These are phyloP conservation scores for Platalea minor DNA, from an alignment of 2,797 vertebrate genomes.

Conservation along the genomic window DNA sequence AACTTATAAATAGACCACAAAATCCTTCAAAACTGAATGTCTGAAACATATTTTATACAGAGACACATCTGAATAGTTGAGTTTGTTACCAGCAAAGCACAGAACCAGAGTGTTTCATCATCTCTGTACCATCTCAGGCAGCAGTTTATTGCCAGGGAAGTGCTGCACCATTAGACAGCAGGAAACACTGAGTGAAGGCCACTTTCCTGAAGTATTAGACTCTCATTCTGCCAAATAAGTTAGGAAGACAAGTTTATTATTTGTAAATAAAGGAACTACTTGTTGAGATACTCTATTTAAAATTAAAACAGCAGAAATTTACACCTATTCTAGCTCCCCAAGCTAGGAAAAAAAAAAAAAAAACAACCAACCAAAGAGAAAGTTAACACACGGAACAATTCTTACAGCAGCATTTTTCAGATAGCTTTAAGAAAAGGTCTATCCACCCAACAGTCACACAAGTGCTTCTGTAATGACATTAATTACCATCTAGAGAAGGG, in stretches of 20 bases:
- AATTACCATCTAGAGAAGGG: background rate
- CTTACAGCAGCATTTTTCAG: background rate
- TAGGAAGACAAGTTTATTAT: background rate
- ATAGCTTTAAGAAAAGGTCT: background rate
- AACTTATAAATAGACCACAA: background rate
- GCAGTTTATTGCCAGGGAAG: constrained; percentile 3
- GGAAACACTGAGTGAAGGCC: background rate
- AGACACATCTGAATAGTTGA: background rate
- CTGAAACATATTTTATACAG: background rate
- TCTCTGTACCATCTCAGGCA: background rate
- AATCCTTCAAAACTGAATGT: background rate
- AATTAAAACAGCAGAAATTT: background rate
- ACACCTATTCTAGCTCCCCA: background rate
- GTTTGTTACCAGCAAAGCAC: background rate
- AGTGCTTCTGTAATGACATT: background rate
- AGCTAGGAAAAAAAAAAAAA: background rate
- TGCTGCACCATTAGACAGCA: background rate
- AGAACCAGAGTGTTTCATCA: background rate
- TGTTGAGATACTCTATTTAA: background rate
- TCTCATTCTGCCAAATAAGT: background rate
- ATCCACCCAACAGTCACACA: background rate
- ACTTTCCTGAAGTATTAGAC: background rate
- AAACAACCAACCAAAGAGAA: background rate
- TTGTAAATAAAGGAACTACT: background rate
- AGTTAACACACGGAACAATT: background rate